Base-by-base conservation (phyloP, 2,113 vertebrate species). In the Hylia prasina region DNA sequence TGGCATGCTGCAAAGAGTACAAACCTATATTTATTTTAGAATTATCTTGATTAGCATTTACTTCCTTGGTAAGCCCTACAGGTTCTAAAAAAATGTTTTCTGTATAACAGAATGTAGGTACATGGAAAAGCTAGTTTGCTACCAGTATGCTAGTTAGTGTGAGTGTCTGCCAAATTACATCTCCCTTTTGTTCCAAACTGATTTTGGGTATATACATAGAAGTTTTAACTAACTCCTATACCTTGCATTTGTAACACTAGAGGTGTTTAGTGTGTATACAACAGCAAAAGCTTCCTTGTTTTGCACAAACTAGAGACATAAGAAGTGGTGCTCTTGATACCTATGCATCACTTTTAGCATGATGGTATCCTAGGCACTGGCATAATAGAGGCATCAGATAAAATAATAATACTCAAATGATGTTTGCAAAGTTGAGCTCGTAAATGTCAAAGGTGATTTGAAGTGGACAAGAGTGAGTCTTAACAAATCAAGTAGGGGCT, bases 371-470 rank as follows among this genome's bases (percentile, higher is more conserved):
- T 64, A 81, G 91, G 44, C 12, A 37, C n/a, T 69, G 53, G 45
- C 50, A 91, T 93, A 95, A 94, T 92, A 82, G 80, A 95, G 16
- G 80, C 56, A 91, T 93, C 93, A 85, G 84, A 54, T 95, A 96
- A 96, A 97, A 96, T 94, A 95, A 93, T 96, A 96, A 95, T 95
- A 87, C 91, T 93, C 89, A 95, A 95, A 96, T 93, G 65, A 94
- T 95, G 91, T 95, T 95, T 96, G 77, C 84, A 79, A 94, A 95
- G 84, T 96, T 87, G 87, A 93, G 73, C 81, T 95, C n/a, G 18
- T 96, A 94, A 94, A 89, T 91, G 94, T 91, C 93, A 96, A 94
- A 97, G 93, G 95, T 95, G 95, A 94, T 96, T 96, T 96, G 81
- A 94, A 91, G 84, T 94, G 96, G 95, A 93, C 93, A 95, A 96